These are phyloP conservation scores for Rotaria socialis DNA, from an alignment of 2,888 invertebrate genomes.

Conservation along the genomic window DNA sequence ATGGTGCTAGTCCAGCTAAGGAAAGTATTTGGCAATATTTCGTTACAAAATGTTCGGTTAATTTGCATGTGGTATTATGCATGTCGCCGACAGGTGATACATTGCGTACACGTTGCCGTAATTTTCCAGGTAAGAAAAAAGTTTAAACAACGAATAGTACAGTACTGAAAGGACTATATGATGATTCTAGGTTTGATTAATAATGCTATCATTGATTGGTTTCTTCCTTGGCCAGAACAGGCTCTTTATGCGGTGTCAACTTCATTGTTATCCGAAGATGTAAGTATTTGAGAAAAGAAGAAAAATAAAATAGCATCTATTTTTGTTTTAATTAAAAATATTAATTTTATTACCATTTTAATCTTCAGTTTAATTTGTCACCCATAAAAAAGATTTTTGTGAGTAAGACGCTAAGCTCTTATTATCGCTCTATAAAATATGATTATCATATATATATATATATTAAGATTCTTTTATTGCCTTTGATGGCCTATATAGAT, in stretches of 20 bases:
- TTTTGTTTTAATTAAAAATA: no score
- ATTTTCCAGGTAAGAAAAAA: conserved; percentile 67
- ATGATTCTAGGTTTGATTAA: conserved; percentile 70
- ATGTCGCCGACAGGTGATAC: conserved; percentile 81
- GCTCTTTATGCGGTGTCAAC: conserved; percentile 81
- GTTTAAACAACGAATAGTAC: conserved; percentile 47
- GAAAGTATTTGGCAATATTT: conserved; percentile 83
- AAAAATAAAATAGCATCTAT: no score
- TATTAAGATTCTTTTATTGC: no score
- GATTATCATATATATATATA: no score
- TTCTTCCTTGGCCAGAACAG: conserved; percentile 86
- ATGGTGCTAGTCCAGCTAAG: conserved; percentile 71
- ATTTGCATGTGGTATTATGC: conserved; percentile 82
- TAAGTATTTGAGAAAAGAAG: conserved; percentile 59
- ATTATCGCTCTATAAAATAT: not conserved
- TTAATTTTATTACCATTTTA: not conserved
- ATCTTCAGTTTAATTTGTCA: not conserved
- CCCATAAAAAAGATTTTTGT: not conserved
- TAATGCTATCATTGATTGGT: conserved; percentile 86
- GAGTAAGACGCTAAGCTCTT: not conserved
- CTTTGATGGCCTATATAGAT: no score
- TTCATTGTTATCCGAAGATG: conserved; percentile 72
- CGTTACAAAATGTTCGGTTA: conserved; percentile 71
- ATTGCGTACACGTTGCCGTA: conserved; percentile 76
- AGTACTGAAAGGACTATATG: conserved; percentile 45